Percentiles rank a stretch among this genome's conserved stretches.
phyloP scores from a whole-genome alignment of 1,140 invertebrate genomes.

The Sitobion miscanthi region DNA sequence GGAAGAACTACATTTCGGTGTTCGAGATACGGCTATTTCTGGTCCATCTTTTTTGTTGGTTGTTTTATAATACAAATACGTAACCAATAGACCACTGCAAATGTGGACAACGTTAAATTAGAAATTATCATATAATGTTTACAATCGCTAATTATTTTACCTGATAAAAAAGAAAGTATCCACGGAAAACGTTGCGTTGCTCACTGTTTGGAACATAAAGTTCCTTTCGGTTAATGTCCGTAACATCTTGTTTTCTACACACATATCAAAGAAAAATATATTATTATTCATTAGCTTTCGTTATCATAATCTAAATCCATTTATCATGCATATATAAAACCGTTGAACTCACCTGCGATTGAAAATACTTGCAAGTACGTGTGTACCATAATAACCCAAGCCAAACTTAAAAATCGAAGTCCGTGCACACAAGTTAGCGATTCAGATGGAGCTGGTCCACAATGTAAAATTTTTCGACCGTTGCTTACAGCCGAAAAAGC shows the following conservation, averaged over 20 bases:
- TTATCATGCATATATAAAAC: background rate
- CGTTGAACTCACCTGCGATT: slow-evolving; percentile 71
- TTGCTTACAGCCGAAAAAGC: slow-evolving; percentile 71
- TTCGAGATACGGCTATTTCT: slow-evolving; percentile 44
- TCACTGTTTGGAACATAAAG: slow-evolving; percentile 82
- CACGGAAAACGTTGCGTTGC: slow-evolving; percentile 88
- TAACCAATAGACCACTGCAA: slow-evolving; percentile 77
- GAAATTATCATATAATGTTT: background rate
- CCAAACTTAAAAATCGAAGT: slow-evolving; percentile 80
- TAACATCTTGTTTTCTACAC: slow-evolving; percentile 71
- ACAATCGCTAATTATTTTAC: slow-evolving; percentile 62
- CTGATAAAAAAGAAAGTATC: slow-evolving; percentile 93
- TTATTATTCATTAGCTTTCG: background rate
- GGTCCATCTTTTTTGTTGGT: slow-evolving; percentile 45
- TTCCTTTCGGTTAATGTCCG: slow-evolving; percentile 77
- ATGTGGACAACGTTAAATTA: slow-evolving; percentile 11
- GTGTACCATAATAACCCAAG: slow-evolving; percentile 93
- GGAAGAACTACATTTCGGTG: slow-evolving; percentile 29
- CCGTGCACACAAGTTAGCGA: slow-evolving; percentile 82
- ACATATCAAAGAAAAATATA: slow-evolving; percentile 58
- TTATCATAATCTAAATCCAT: background rate
- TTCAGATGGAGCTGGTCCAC: slow-evolving; percentile 68
- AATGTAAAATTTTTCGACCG: slow-evolving; percentile 69
- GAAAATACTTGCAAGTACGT: slow-evolving; percentile 82
- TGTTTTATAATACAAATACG: slow-evolving; percentile 71